Evolutionary conservation across 2,888 invertebrate species (phyloP), one percentile per base, ranked within the genome.

Genomic region (Pocota personata): DNA sequence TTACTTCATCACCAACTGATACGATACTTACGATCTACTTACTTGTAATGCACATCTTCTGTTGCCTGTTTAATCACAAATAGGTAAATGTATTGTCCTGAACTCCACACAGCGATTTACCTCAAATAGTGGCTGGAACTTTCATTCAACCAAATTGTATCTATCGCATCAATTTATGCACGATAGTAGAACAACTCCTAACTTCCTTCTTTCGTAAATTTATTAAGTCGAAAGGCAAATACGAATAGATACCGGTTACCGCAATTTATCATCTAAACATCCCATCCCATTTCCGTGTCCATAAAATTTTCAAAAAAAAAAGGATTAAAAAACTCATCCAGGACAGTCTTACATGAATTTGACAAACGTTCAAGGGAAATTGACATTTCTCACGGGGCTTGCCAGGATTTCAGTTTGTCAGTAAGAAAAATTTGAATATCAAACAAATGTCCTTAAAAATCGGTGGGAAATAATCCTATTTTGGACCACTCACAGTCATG

Each of bases 351-450:
- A 55, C 37, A 40, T 72, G 48, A 86, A 66, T 77, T 67, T 82
- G 86, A 86, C 71, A 82, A 82, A 86, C 76, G 55, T 37, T 60
- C 48, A 32, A 66, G n/a, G 37, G 46, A 24, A 62, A 58, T 72
- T 58, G 69, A 76, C 64, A 69, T 58, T 86, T 86, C 86, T 82
- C 86, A 86, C 86, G 86, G n/a, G n/a, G 80, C 30, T 55, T 77
- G 64, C 48, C 30, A 37, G 27, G 62, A 48, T 1, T 55, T 46
- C 16, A 24, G n/a, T 21, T 2, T 3, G 21, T 60, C 12, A 52
- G 27, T 24, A 35, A 46, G 37, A 46, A 21, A 46, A 75, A 78
- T 84, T 79, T 79, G 64, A 79, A 84, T 84, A 75, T 64, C 55
- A 48, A 75, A 69, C 55, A 69, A 84, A 64, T 48, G 12, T 69